Evolutionary conservation across 2,888 invertebrate genomes (phyloP).

Genomic region (Desoria tigrina): DNA sequence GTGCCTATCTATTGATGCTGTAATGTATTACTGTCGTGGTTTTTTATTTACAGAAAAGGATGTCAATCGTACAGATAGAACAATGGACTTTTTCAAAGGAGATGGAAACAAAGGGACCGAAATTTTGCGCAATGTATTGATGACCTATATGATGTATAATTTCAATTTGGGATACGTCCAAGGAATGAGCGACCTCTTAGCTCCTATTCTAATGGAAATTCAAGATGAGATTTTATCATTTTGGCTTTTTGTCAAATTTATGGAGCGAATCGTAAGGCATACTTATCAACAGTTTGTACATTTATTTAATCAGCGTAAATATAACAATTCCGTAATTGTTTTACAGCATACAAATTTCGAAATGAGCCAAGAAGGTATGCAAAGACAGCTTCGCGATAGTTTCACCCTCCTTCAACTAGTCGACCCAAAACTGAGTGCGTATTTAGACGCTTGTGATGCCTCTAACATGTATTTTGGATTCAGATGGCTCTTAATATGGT

Average conservation of each 20-base stretch:
- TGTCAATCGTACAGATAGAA: constrained; percentile 91
- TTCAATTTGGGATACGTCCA: constrained; percentile 95
- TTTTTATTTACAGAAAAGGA: constrained; percentile 83
- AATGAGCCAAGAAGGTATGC: constrained; percentile 95
- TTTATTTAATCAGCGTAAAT: background rate
- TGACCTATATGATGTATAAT: constrained; percentile 99
- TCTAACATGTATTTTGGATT: constrained; percentile 99
- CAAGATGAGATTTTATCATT: constrained; percentile 94
- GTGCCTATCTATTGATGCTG: constrained; percentile 31
- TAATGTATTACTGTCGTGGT: constrained; percentile 40
- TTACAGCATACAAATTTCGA: constrained; percentile 85
- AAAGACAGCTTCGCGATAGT: constrained; percentile 82
- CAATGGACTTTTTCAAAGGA: constrained; percentile 86
- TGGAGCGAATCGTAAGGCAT: constrained; percentile 83
- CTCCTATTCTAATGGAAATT: constrained; percentile 85
- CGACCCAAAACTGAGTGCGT: constrained; percentile 80
- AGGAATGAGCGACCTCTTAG: constrained; percentile 96
- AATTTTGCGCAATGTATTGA: constrained; percentile 84
- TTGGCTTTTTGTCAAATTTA: constrained; percentile 98
- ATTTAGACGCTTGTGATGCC: constrained; percentile 81
- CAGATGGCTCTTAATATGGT: constrained; percentile 93
- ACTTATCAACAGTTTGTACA: too few species aligned
- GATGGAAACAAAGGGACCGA: constrained; percentile 81
- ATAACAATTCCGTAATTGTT: too few species aligned
- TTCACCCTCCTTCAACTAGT: constrained; percentile 76